A percentile compares a stretch with the other conserved stretches of the same genome.
phyloP scores from a whole-genome alignment of 35 echinoderm and acorn worm species.

The Lytechinus variegatus region DNA sequence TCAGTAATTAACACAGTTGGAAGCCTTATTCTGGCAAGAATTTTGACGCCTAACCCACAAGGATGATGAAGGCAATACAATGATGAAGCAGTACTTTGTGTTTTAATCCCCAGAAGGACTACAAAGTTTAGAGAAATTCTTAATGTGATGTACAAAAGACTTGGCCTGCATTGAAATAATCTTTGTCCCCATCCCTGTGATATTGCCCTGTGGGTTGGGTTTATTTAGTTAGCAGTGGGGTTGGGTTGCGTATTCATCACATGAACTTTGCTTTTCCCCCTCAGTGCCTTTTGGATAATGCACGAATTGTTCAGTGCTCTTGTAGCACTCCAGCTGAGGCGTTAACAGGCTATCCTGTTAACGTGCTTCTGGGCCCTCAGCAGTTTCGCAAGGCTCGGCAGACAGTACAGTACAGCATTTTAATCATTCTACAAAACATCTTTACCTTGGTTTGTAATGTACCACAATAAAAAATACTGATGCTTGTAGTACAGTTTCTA shows the following conservation, averaged over 20 bases:
- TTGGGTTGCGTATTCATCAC: slow-evolving; percentile 67
- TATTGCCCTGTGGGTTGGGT: slow-evolving; percentile 49
- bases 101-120: neutral
- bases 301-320: slow-evolving; percentile 72
- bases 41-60: neutral
- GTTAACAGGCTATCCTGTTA: slow-evolving; percentile 71
- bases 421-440: slow-evolving; percentile 55
- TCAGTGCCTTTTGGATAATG: slow-evolving; percentile 71
- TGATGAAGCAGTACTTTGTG: neutral
- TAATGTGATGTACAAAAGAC: slow-evolving; percentile 52
- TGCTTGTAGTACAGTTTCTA: slow-evolving; percentile 24
- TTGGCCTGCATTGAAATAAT: slow-evolving; percentile 28
- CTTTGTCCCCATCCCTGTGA: slow-evolving; percentile 42
- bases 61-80: too few species aligned
- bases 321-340: slow-evolving; percentile 70
- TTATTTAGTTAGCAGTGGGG: slow-evolving; percentile 44
- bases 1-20: neutral
- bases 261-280: slow-evolving; percentile 73
- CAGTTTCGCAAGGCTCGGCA: slow-evolving; percentile 50
- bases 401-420: slow-evolving; percentile 85
- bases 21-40: neutral
- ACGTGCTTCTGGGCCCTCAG: slow-evolving; percentile 60
- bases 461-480: slow-evolving; percentile 35
- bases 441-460: slow-evolving; percentile 47
- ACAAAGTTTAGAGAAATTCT: neutral